Evolutionary conservation across 2,113 vertebrate species (phyloP), one percentile per base, ranked within the genome.

Genomic region (Otolemur garnettii): DNA sequence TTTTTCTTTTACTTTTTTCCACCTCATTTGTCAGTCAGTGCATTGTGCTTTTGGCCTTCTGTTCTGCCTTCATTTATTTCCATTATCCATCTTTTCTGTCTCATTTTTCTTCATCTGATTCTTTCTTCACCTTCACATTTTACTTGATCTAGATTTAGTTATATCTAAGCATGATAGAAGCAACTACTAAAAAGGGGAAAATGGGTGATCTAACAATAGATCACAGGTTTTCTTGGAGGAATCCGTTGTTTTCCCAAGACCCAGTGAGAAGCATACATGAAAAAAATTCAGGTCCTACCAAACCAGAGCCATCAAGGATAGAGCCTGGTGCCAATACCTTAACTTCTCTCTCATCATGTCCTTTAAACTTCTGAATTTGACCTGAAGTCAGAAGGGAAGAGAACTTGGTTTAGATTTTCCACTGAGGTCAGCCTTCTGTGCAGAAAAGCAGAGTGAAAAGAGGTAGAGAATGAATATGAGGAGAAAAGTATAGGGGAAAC

Each of bases 31-130:
- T 93, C 66, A 93, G 28, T 93, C 83, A 89, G 17, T 79, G 22
- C 38, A n/a, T 21, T 50, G 45, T 15, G 22, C 66, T 89, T 96
- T 78, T 86, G 83, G 68, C 69, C 96, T 93, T 95, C 10, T 15
- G 42, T 94, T 86, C 38, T 94, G 38, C 72, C 42, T 93, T 93
- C 55, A 87, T 78, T 69, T 86, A 83, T 93, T 96, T 94, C 91
- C 87, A 69, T 80, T 82, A 88, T 86, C 50, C 55, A 86, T 86
- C 82, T 94, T 88, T 95, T 72, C 77, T 84, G 33, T 72, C 68
- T n/a, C 42, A 93, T 94, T 95, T 90, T 93, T 95, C 91, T 90
- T 94, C 77, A 18, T 72, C 35, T 69, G 33, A 5, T 92, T 94
- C 33, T 91, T 78, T 38, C 38, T n/a, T 93, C 24, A 68, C 19